Evolutionary conservation across 2,888 invertebrate genomes (phyloP).

Genomic region (Clistopyga incitator): DNA sequence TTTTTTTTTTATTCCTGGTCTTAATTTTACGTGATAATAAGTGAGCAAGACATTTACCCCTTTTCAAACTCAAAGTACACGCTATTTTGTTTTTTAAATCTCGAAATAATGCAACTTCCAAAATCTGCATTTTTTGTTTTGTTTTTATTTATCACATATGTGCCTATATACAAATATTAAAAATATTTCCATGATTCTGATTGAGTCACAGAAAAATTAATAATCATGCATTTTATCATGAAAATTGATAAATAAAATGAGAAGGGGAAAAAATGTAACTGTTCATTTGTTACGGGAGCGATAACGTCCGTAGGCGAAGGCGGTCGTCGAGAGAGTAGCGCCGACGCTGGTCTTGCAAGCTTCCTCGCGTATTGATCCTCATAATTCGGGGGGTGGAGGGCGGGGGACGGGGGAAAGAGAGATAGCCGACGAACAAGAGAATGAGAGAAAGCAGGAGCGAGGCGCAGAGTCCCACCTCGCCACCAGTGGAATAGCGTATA

Average conservation of each 20-base stretch:
- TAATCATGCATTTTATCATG: background rate
- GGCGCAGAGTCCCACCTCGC: constrained; percentile 65
- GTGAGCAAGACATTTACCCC: too few relatives aligned
- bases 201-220: background rate
- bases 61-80: too few relatives aligned
- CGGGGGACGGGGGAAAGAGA: constrained; percentile 67
- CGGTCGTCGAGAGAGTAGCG: constrained; percentile 81
- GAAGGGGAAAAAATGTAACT: background rate
- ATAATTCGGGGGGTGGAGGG: constrained; percentile 81
- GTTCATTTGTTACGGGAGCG: background rate
- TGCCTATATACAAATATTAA: too few relatives aligned
- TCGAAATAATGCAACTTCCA: too few relatives aligned
- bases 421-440: constrained; percentile 23
- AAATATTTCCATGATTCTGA: background rate
- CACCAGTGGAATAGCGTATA: constrained; percentile 61
- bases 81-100: too few relatives aligned
- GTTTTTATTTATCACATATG: too few relatives aligned
- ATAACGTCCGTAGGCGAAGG: constrained; percentile 77
- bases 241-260: too few relatives aligned
- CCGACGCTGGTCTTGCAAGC: constrained; percentile 82
- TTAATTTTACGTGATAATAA: too few relatives aligned
- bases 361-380: constrained; percentile 84
- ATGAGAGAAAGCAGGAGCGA: constrained; percentile 46
- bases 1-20: too few relatives aligned
- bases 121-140: too few relatives aligned